Evolutionary conservation across 1,140 invertebrate species (phyloP).

Genomic region (Hyposmocoma kahamanoa): DNA sequence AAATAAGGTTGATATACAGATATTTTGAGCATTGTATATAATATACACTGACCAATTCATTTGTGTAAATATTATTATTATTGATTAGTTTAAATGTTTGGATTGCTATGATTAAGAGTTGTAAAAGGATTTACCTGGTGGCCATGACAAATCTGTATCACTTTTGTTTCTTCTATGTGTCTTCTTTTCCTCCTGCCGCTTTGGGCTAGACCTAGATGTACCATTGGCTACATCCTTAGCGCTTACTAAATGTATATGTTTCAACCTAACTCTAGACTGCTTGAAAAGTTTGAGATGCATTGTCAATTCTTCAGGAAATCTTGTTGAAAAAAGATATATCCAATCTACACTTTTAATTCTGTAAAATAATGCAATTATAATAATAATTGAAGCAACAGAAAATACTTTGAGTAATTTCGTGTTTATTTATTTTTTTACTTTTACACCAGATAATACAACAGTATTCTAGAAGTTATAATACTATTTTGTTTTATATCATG

Average conservation of each 20-base stretch:
- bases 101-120: background rate
- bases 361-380: slow-evolving; percentile 15
- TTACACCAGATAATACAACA: too few species aligned
- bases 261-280: slow-evolving; percentile 77
- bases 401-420: too few species aligned
- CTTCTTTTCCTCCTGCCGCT: slow-evolving; percentile 66
- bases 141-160: slow-evolving; percentile 81
- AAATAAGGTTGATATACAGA: too few species aligned
- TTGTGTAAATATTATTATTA: too few species aligned
- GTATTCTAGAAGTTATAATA: too few species aligned
- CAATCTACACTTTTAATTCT: slow-evolving; percentile 93
- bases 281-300: slow-evolving; percentile 90
- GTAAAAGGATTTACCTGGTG: slow-evolving; percentile 61
- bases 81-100: too few species aligned
- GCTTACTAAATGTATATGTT: slow-evolving; percentile 53
- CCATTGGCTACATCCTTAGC: slow-evolving; percentile 70
- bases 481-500: too few species aligned
- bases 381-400: too few species aligned
- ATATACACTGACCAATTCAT: too few species aligned
- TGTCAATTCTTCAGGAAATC: slow-evolving; percentile 91
- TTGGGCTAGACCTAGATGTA: slow-evolving; percentile 64
- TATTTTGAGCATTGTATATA: too few species aligned
- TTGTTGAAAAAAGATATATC: slow-evolving; percentile 89
- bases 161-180: slow-evolving; percentile 81
- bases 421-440: too few species aligned